phyloP scores from a whole-genome alignment of 1,140 invertebrate genomes.

The Temnothorax longispinosus region DNA sequence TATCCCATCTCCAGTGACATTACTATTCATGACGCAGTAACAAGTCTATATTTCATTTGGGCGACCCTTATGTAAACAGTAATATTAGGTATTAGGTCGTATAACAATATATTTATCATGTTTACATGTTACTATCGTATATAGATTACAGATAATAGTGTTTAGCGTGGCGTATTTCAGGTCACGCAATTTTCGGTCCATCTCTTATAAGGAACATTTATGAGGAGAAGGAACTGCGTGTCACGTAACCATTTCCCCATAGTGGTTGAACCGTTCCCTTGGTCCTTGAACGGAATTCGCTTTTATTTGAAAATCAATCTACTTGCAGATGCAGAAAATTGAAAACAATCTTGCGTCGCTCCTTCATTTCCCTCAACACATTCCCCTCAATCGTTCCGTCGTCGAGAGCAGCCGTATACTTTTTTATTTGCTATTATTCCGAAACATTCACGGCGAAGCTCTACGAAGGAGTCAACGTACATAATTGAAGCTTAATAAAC shows the following conservation, averaged over 20 bases:
- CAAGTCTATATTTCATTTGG: no score
- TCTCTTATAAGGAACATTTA: neutral
- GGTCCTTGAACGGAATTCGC: neutral
- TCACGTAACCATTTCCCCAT: neutral
- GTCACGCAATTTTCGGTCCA: neutral
- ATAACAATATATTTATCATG: neutral
- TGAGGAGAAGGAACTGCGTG: neutral
- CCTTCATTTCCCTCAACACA: conserved; percentile 7
- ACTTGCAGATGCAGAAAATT: conserved; percentile 31
- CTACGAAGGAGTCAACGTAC: neutral
- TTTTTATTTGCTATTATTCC: neutral
- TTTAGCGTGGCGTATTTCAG: neutral
- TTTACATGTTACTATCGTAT: neutral
- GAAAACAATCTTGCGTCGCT: neutral
- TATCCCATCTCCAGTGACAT: no score
- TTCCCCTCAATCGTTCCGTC: neutral
- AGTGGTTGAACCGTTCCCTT: neutral
- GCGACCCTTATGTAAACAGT: no score
- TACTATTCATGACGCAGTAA: no score
- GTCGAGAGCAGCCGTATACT: neutral
- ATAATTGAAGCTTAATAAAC: neutral
- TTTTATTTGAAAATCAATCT: conserved; percentile 44
- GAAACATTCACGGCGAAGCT: neutral
- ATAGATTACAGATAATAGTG: neutral
- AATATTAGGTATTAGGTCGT: neutral